phyloP scores from a whole-genome alignment of 2,888 invertebrate genomes.

The Agrypnus murinus region DNA sequence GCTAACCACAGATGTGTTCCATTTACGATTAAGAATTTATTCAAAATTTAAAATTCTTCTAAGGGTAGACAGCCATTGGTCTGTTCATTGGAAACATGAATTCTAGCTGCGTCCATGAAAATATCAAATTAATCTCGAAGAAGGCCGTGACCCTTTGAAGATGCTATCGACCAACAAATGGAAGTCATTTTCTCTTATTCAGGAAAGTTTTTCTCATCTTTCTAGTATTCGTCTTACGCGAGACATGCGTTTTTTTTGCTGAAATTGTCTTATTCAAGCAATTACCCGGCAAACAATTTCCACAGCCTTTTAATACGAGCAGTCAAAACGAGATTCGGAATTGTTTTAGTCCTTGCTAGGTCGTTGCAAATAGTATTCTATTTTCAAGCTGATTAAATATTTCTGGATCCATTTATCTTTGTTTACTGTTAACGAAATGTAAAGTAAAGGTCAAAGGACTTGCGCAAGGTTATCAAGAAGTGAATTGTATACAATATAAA shows the following conservation, averaged over 20 bases:
- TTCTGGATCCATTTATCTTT: conserved; percentile 1
- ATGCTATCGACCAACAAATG: conserved; percentile 1
- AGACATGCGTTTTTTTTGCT: background rate
- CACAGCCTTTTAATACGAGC: background rate
- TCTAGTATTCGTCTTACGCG: background rate
- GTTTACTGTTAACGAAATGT: background rate
- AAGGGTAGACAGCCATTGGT: too few species aligned
- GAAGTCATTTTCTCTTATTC: conserved; percentile 3
- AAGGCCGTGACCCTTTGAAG: background rate
- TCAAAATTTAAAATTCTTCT: conserved; percentile 2
- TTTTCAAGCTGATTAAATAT: conserved; percentile 14
- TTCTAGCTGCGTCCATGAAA: background rate
- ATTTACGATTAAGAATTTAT: conserved; percentile 34
- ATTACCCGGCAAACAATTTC: conserved; percentile 9
- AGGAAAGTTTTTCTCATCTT: background rate
- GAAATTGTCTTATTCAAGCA: conserved; percentile 14
- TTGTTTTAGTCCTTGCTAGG: conserved; percentile 4
- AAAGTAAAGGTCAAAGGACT: background rate
- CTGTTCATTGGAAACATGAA: too few species aligned
- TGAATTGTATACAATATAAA: conserved; percentile 22
- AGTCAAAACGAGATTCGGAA: conserved; percentile 10
- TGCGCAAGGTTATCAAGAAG: background rate
- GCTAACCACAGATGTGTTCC: conserved; percentile 55
- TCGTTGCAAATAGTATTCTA: conserved; percentile 5
- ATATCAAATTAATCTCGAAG: conserved; percentile 9